Conservation (phyloP, 1,140 invertebrate genomes). For the Hormaphis cornu region DNA sequence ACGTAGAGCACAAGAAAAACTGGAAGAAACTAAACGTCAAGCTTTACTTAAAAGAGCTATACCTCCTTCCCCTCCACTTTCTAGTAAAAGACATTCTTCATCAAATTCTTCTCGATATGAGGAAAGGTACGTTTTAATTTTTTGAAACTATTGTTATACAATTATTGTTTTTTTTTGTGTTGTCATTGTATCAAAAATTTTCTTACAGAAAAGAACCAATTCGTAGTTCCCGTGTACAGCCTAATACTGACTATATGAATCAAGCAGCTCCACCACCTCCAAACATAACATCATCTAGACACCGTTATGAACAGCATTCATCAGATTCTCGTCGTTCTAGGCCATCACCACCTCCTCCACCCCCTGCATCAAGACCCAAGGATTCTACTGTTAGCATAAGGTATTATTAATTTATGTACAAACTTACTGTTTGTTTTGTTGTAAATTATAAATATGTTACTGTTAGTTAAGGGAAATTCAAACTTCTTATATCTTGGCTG, state of each 20-base stretch:
- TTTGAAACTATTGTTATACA: too few species aligned
- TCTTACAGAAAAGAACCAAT: not conserved
- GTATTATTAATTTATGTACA: not conserved
- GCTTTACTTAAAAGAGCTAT: slow-evolving; percentile 4
- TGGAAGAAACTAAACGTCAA: slow-evolving; percentile 33
- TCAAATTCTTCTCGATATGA: slow-evolving; percentile 22
- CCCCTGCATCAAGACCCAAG: slow-evolving; percentile 14
- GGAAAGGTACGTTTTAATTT: slow-evolving; percentile 2
- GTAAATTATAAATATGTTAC: too few species aligned
- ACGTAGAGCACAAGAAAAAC: slow-evolving; percentile 34
- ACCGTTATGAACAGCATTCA: slow-evolving; percentile 20
- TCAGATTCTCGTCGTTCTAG: slow-evolving; percentile 3
- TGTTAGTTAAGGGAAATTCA: not conserved
- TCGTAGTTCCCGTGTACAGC: slow-evolving; percentile 9
- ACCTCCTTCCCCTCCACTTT: slow-evolving; percentile 37
- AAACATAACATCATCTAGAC: slow-evolving; percentile 20
- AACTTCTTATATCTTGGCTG: not conserved
- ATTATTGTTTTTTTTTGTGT: not conserved
- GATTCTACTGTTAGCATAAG: slow-evolving; percentile 17
- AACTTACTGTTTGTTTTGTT: too few species aligned
- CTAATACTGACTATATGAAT: slow-evolving; percentile 4
- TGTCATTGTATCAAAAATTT: not conserved
- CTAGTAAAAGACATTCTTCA: slow-evolving; percentile 22
- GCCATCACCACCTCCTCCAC: slow-evolving; percentile 1
- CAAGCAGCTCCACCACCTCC: slow-evolving; percentile 18